phyloP scores from a whole-genome alignment of 2,797 vertebrate species.

The Enteromius fasciolatus region DNA sequence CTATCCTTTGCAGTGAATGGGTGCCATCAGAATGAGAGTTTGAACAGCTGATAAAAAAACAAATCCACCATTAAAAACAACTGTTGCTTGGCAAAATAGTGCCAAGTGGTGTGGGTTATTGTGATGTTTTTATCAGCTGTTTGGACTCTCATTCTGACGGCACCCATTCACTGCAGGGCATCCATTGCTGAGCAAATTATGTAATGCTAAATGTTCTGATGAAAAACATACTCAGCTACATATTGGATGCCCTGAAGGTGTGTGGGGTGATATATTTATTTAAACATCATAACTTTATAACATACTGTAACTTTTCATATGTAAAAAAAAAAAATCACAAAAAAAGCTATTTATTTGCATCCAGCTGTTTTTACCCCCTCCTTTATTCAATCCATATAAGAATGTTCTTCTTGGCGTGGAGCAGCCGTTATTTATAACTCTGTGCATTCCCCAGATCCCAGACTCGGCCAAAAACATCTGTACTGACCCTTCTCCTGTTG shows the following conservation, averaged over 20 bases:
- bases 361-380: not conserved
- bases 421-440: constrained; percentile 49
- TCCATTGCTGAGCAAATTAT: not conserved
- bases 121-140: not conserved
- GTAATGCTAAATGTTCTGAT: not conserved
- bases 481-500: not conserved
- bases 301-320: not conserved
- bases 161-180: not conserved
- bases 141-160: not conserved
- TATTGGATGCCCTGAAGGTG: not conserved
- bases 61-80: not conserved
- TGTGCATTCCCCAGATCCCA: constrained; percentile 36
- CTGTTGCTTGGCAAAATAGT: not conserved
- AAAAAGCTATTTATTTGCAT: not conserved
- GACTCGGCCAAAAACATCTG: constrained; percentile 10
- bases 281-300: not conserved
- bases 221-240: not conserved
- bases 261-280: not conserved
- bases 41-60: not conserved
- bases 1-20: not conserved
- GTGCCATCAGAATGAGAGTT: not conserved
- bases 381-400: constrained; percentile 20
- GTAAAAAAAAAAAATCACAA: not conserved
- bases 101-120: not conserved
- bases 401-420: constrained; percentile 50